These are phyloP conservation scores for Drosophila siamana DNA, from an alignment of 2,888 invertebrate species.

Conservation along the genomic window DNA sequence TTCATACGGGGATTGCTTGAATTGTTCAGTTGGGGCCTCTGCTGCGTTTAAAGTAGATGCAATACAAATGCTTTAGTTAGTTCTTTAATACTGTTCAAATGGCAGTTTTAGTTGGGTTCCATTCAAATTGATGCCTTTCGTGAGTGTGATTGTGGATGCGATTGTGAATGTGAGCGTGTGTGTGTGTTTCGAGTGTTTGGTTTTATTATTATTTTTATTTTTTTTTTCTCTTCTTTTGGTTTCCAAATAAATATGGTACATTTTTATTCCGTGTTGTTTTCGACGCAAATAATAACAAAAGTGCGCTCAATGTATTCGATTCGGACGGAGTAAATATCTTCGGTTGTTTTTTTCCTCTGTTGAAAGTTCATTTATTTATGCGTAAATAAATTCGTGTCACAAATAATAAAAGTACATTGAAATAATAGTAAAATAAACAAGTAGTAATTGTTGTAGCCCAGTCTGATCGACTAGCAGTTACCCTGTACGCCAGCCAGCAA, in stretches of 20 bases:
- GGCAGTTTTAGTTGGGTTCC: conserved; percentile 39
- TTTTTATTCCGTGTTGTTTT: not conserved
- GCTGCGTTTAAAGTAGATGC: conserved; percentile 21
- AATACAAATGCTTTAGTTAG: conserved; percentile 54
- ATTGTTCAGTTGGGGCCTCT: not conserved
- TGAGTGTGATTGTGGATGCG: conserved; percentile 5
- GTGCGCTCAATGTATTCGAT: conserved; percentile 50
- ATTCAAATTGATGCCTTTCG: conserved; percentile 15
- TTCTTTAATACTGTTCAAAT: conserved; percentile 68
- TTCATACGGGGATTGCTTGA: not conserved
- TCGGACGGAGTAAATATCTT: conserved; percentile 70
- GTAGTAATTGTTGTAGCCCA: too few species aligned
- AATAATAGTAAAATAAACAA: conserved; percentile 4
- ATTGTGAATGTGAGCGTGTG: conserved; percentile 5
- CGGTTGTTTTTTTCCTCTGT: conserved; percentile 18
- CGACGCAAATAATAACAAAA: conserved; percentile 18
- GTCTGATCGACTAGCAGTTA: conserved; percentile 9
- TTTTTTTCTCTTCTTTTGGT: too few species aligned
- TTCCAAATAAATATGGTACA: not conserved
- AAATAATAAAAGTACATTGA: conserved; percentile 15
- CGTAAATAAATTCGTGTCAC: conserved; percentile 26
- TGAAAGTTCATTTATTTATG: conserved; percentile 32
- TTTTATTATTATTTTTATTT: too few species aligned
- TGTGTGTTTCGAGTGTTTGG: conserved; percentile 12
- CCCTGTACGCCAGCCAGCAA: too few species aligned